Conservation (phyloP, 1,140 invertebrate genomes). For the Cotesia typhae region DNA sequence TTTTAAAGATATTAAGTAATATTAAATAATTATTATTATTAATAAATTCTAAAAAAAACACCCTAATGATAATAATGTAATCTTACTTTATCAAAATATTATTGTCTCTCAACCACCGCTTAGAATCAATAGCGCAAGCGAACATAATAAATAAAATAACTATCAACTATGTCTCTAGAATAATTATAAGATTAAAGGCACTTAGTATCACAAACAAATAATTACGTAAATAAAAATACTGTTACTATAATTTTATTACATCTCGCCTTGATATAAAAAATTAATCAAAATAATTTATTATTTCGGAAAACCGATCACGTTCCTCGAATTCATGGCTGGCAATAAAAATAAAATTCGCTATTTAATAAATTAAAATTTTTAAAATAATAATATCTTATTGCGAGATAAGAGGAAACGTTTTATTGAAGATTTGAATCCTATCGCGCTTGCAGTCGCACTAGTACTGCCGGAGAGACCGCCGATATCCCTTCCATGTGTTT, state of each 20-base stretch:
- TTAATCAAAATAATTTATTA: too few relatives aligned
- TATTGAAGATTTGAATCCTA: slow-evolving; percentile 17
- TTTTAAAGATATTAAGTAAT: too few relatives aligned
- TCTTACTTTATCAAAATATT: slow-evolving; percentile 59
- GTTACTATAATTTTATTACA: background rate
- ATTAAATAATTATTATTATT: too few relatives aligned
- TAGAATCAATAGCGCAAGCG: slow-evolving; percentile 60
- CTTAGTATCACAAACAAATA: background rate
- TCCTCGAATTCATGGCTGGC: too few relatives aligned
- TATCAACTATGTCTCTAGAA: background rate
- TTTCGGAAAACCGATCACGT: too few relatives aligned
- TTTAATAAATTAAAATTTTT: background rate
- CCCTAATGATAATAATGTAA: background rate
- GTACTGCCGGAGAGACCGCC: slow-evolving; percentile 43
- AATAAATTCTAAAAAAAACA: too few relatives aligned
- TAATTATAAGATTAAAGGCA: background rate
- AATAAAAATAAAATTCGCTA: too few relatives aligned
- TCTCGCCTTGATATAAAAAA: background rate
- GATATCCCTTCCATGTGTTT: slow-evolving; percentile 42
- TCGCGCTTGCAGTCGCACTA: slow-evolving; percentile 41
- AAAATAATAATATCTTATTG: background rate
- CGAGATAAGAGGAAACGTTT: too few relatives aligned
- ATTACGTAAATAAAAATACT: background rate
- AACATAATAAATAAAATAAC: slow-evolving; percentile 54
- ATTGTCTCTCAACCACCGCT: slow-evolving; percentile 63